Conservation (phyloP, 2,113 vertebrate genomes). For the Ageneiosus marmoratus region DNA sequence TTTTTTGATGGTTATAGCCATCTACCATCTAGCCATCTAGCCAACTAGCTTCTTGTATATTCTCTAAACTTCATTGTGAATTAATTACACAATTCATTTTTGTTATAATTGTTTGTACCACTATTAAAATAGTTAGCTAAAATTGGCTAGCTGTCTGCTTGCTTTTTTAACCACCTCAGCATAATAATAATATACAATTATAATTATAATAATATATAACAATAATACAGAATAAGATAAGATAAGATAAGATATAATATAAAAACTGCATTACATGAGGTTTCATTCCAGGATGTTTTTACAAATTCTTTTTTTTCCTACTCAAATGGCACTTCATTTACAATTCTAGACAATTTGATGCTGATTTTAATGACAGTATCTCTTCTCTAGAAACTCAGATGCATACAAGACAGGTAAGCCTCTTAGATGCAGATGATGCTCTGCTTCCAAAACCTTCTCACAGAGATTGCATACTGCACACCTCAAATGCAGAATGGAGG, state of each 20-base stretch:
- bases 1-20: neutral
- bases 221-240: too few relatives aligned
- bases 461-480: conserved; percentile 18
- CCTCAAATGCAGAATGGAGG: conserved; percentile 61
- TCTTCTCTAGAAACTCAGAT: neutral
- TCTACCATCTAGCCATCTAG: neutral
- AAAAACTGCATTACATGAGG: neutral
- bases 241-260: too few relatives aligned
- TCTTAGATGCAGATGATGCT: too few relatives aligned
- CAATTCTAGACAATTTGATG: neutral
- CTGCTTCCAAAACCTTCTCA: neutral
- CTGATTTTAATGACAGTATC: neutral
- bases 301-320: neutral
- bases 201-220: too few relatives aligned
- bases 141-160: neutral
- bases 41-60: neutral
- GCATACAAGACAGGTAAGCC: neutral
- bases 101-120: neutral
- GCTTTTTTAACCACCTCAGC: neutral
- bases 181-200: too few relatives aligned
- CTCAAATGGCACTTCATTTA: neutral
- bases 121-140: neutral
- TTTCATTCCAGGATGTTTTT: neutral
- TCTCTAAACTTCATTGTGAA: neutral
- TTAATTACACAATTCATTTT: neutral